Conservation (phyloP, 2,797 vertebrate species). For the Epinephelus malabaricus region DNA sequence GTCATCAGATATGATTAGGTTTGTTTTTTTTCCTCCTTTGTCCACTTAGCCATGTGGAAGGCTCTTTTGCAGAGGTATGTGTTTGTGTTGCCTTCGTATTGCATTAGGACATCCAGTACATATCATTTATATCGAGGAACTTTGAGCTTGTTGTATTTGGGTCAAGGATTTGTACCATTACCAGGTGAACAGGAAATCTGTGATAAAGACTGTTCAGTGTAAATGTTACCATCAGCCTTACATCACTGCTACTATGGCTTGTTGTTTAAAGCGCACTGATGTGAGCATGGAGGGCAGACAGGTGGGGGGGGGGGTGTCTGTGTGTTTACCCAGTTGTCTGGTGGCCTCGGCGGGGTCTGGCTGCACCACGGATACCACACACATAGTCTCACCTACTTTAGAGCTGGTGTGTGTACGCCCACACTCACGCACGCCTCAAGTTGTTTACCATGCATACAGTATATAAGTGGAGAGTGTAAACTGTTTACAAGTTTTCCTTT, state of each 20-base stretch:
- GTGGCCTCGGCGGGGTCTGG: conserved; percentile 45
- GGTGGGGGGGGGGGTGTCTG: conserved; percentile 30
- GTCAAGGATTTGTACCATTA: conserved; percentile 14
- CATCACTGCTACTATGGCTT: conserved; percentile 18
- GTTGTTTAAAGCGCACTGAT: conserved; percentile 47
- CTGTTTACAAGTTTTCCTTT: background rate
- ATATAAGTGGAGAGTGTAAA: conserved; percentile 5
- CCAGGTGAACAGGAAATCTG: conserved; percentile 15
- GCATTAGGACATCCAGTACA: background rate
- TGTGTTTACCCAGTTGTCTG: conserved; percentile 80
- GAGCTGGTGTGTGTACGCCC: conserved; percentile 4
- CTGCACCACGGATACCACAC: conserved; percentile 52
- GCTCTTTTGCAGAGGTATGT: conserved; percentile 11
- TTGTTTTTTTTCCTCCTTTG: conserved; percentile 33
- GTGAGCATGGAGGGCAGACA: conserved; percentile 53
- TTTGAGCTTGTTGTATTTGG: background rate
- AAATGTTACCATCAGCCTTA: conserved; percentile 24
- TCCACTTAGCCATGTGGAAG: conserved; percentile 53
- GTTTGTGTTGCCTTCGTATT: background rate
- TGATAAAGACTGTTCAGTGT: conserved; percentile 8
- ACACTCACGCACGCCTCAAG: conserved; percentile 10
- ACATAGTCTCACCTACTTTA: conserved; percentile 50
- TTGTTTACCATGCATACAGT: conserved; percentile 4
- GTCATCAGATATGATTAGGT: conserved; percentile 74
- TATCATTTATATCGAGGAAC: conserved; percentile 2